Percentiles rank a stretch among this genome's conserved stretches.
Conservation (phyloP, 2,888 invertebrate species). For the Esperia sulphurella region DNA sequence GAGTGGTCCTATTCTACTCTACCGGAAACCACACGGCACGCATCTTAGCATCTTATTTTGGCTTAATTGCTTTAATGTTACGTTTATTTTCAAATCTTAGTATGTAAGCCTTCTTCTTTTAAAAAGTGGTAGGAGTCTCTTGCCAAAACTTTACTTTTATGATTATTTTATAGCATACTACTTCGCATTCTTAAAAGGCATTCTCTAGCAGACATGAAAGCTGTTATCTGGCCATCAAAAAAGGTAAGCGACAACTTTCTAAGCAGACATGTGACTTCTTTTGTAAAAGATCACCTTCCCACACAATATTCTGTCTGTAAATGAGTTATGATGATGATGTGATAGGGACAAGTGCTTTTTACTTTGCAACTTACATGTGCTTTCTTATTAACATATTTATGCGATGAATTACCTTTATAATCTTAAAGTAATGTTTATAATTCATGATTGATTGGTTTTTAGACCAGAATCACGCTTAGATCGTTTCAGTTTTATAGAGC, state of each 20-base stretch:
- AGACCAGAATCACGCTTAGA: too few relatives aligned
- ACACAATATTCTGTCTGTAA: conserved; percentile 42
- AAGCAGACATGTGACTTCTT: conserved; percentile 28
- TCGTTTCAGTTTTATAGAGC: too few relatives aligned
- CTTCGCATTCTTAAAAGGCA: background rate
- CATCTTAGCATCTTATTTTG: too few relatives aligned
- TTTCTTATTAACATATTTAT: too few relatives aligned
- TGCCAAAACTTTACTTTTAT: background rate
- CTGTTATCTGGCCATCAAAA: conserved; percentile 25
- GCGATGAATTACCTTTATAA: too few relatives aligned
- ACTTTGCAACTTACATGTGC: background rate
- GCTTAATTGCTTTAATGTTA: too few relatives aligned
- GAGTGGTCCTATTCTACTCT: too few relatives aligned
- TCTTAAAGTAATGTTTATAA: too few relatives aligned
- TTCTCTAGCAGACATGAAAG: conserved; percentile 27
- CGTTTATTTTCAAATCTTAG: too few relatives aligned
- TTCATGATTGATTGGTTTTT: too few relatives aligned
- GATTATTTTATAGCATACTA: background rate
- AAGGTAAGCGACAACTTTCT: conserved; percentile 10
- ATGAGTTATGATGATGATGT: conserved; percentile 15
- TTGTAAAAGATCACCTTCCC: conserved; percentile 51
- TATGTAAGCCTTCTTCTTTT: background rate
- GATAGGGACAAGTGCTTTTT: conserved; percentile 14
- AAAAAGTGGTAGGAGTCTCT: background rate
- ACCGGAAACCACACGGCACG: too few relatives aligned